These are phyloP conservation scores for Cantharis rufa DNA, from an alignment of 2,888 invertebrate genomes.

Conservation along the genomic window DNA sequence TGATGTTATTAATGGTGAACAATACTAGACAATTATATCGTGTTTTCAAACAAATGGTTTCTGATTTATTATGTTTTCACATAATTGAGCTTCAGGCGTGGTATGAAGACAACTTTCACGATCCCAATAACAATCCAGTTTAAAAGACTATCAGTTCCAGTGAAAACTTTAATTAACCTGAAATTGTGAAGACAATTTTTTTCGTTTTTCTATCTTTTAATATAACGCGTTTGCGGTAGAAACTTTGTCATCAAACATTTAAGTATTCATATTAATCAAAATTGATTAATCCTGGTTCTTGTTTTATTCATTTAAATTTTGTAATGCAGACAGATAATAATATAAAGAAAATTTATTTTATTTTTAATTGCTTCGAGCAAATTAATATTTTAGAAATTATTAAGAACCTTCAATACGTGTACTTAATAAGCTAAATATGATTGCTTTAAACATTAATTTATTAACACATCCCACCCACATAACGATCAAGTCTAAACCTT, in stretches of 20 bases:
- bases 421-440: neutral
- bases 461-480: neutral
- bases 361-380: neutral
- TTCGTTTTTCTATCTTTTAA: neutral
- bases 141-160: constrained; percentile 8
- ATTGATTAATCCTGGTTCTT: neutral
- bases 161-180: constrained; percentile 15
- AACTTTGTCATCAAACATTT: neutral
- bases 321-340: neutral
- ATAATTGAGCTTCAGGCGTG: constrained; percentile 7
- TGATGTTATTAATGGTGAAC: neutral
- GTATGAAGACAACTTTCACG: constrained; percentile 12
- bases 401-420: neutral
- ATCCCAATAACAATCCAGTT: constrained; percentile 9
- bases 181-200: neutral
- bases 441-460: neutral
- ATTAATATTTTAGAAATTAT: neutral
- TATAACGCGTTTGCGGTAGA: neutral
- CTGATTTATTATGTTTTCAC: constrained; percentile 15
- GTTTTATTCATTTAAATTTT: neutral
- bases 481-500: neutral
- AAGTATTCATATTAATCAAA: neutral
- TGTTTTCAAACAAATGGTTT: neutral
- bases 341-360: neutral
- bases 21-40: neutral